phyloP scores from a whole-genome alignment of 2,113 vertebrate genomes.

The Prunella himalayana region DNA sequence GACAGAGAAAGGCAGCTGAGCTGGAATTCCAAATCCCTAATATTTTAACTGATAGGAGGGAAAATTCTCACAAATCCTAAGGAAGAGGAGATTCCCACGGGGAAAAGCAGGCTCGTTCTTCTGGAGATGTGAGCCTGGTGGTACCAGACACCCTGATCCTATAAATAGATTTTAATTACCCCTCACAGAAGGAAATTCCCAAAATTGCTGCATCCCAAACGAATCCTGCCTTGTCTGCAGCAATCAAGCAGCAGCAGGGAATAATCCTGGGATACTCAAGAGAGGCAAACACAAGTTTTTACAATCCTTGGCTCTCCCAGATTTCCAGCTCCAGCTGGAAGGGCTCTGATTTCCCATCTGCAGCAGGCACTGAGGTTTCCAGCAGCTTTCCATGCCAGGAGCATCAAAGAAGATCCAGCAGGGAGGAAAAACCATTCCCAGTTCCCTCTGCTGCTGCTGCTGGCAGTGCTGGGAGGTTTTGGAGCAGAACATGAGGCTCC shows the following conservation, averaged over 20 bases:
- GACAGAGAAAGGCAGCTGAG: background rate
- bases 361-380: background rate
- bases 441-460: background rate
- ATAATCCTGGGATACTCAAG: background rate
- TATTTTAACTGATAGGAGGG: background rate
- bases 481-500: background rate
- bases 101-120: background rate
- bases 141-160: background rate
- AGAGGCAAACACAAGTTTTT: background rate
- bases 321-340: background rate
- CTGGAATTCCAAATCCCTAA: background rate
- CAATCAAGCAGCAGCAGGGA: background rate
- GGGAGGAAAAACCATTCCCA: background rate
- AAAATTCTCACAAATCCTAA: background rate
- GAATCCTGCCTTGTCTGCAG: background rate
- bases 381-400: background rate
- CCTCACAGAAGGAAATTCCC: background rate
- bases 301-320: background rate
- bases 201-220: background rate
- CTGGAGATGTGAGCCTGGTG: background rate
- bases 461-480: background rate
- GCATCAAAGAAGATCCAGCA: background rate
- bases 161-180: background rate
- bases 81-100: background rate
- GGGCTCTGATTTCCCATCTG: background rate